phyloP scores from a whole-genome alignment of 2,113 vertebrate genomes.

The Oncorhynchus gorbuscha region DNA sequence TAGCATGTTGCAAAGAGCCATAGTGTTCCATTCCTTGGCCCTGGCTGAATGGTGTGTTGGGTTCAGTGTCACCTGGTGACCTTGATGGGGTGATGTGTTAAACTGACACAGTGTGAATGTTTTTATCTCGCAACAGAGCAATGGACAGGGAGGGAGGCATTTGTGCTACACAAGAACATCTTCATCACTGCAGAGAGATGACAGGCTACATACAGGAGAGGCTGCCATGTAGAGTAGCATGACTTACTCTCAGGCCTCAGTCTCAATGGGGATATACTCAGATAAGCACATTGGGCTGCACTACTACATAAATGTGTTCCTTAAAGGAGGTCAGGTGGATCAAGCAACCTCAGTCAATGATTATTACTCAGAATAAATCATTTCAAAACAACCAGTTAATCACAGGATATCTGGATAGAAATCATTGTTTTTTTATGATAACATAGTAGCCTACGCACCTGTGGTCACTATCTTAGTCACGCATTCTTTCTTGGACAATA shows the following conservation, averaged over 20 bases:
- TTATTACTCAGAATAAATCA: slow-evolving; percentile 46
- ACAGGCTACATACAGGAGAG: slow-evolving; percentile 52
- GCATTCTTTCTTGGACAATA: slow-evolving; percentile 58
- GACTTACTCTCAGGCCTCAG: slow-evolving; percentile 33
- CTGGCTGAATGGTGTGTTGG: slow-evolving; percentile 40
- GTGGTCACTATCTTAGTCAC: slow-evolving; percentile 48
- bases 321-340: slow-evolving; percentile 1
- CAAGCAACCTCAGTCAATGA: slow-evolving; percentile 31
- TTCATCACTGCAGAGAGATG: slow-evolving; percentile 66
- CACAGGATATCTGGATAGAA: slow-evolving; percentile 64
- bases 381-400: slow-evolving; percentile 57
- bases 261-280: slow-evolving; percentile 41
- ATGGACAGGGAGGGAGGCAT: slow-evolving; percentile 48
- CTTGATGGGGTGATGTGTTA: slow-evolving; percentile 50
- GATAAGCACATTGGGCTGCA: slow-evolving; percentile 28
- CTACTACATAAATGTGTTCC: slow-evolving; percentile 35
- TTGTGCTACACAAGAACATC: slow-evolving; percentile 64
- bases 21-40: slow-evolving; percentile 41
- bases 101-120: slow-evolving; percentile 63
- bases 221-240: slow-evolving; percentile 47
- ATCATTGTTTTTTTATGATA: slow-evolving; percentile 61
- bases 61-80: slow-evolving; percentile 50
- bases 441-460: slow-evolving; percentile 53
- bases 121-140: slow-evolving; percentile 58
- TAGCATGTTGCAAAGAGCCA: slow-evolving; percentile 34